Evolutionary conservation across 2,888 invertebrate genomes (phyloP).

Genomic region (Mythimna loreyi): DNA sequence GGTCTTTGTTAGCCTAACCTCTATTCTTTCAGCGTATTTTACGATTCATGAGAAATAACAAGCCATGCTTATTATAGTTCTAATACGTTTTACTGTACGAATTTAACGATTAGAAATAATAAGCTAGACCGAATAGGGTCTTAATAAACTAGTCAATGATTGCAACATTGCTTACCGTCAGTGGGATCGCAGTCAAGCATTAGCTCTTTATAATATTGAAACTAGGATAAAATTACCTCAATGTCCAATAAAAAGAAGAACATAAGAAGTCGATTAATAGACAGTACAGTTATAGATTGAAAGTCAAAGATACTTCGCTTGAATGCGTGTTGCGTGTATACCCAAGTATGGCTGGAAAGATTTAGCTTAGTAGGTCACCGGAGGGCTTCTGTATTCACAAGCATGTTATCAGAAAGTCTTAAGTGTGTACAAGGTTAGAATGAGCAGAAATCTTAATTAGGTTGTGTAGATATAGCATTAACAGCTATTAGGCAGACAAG

Average conservation of each 20-base stretch:
- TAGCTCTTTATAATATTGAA: no score
- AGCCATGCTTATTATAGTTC: neutral
- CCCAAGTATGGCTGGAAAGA: slow-evolving; percentile 47
- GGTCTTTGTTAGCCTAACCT: neutral
- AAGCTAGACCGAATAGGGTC: neutral
- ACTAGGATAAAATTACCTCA: neutral
- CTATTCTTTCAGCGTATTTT: neutral
- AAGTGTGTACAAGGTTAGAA: slow-evolving; percentile 29
- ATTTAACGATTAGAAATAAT: neutral
- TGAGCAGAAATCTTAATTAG: slow-evolving; percentile 28
- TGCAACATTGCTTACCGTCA: no score
- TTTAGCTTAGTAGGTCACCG: slow-evolving; percentile 63
- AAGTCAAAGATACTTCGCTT: slow-evolving; percentile 59
- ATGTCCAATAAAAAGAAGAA: slow-evolving; percentile 26
- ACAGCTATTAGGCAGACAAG: slow-evolving; percentile 14
- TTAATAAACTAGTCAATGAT: no score
- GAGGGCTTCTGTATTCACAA: slow-evolving; percentile 55
- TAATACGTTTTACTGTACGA: neutral
- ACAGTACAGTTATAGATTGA: slow-evolving; percentile 52
- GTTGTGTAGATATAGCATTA: slow-evolving; percentile 22
- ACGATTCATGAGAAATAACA: neutral
- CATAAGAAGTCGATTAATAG: slow-evolving; percentile 30
- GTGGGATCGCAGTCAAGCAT: no score
- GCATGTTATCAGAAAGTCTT: slow-evolving; percentile 52
- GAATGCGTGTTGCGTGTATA: slow-evolving; percentile 54